Conservation (phyloP, 2,888 invertebrate genomes). For the Acanthopleura granulata region DNA sequence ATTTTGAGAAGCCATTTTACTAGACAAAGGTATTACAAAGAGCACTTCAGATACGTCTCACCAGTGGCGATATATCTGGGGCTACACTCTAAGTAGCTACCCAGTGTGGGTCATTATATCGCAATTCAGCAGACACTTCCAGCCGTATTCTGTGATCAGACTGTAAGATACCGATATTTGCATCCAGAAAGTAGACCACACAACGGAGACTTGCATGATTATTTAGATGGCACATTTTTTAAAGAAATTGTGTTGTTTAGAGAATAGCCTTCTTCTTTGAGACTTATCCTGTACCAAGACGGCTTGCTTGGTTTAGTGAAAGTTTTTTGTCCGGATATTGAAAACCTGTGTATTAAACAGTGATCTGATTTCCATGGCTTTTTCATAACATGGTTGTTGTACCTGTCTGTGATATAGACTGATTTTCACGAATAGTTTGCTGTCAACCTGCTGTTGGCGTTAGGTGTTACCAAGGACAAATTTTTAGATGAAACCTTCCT, state of each 20-base stretch:
- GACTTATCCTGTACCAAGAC: constrained; percentile 9
- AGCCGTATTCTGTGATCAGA: constrained; percentile 11
- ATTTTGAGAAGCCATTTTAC: constrained; percentile 15
- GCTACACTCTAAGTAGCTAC: not conserved
- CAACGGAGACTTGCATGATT: constrained; percentile 13
- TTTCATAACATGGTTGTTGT: too few species aligned
- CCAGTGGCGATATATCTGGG: constrained; percentile 22
- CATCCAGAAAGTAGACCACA: constrained; percentile 5
- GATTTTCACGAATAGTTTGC: too few species aligned
- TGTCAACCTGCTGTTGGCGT: too few species aligned
- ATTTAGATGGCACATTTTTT: constrained; percentile 18
- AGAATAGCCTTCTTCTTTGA: constrained; percentile 1
- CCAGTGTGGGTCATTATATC: constrained; percentile 21
- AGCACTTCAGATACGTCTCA: constrained; percentile 27
- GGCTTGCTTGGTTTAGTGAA: too few species aligned
- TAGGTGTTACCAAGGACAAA: too few species aligned
- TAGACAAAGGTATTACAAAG: constrained; percentile 24
- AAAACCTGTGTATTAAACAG: too few species aligned
- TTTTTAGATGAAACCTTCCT: too few species aligned
- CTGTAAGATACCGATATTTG: constrained; percentile 2
- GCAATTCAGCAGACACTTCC: constrained; percentile 22
- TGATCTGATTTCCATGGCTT: too few species aligned
- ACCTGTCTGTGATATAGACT: too few species aligned
- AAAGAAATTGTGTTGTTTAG: constrained; percentile 22
- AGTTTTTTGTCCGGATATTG: too few species aligned